Base-by-base conservation (phyloP, 1,140 invertebrate genomes). In the Apis florea region DNA sequence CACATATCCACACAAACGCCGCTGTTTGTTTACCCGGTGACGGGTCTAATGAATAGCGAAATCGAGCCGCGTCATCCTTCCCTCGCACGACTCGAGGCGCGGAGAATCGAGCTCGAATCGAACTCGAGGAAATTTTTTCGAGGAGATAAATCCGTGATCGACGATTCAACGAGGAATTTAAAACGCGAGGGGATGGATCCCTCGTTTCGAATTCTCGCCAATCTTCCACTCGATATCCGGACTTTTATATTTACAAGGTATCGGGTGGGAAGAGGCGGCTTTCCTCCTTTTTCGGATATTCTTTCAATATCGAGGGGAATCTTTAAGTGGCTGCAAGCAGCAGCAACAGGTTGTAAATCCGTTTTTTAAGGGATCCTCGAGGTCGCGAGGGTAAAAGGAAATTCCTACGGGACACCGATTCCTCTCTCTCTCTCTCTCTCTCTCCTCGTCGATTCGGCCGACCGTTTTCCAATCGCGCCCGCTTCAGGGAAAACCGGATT, bases 331-430 rank as follows among this genome's bases (percentile, higher is more conserved):
- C 80, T n/a, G n/a, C n/a, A n/a, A n/a, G n/a, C 74, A 79, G 79
- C 88, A 92, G 93, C 93, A 94, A 93, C 93, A 94, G 93, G 93
- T 94, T 94, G 93, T 93, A 93, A 94, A 93, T 94, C 93, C 92
- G 92, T 93, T 94, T 93, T 93, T 93, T 92, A 92, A 92, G 91
- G 90, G 90, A 92, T 92, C 89, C 31, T 40, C 91, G 90, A 90
- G 92, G 90, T 92, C 90, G 89, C 86, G 88, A 91, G 91, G 92
- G 91, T 90, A 87, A 91, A n/a, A 91, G 91, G 81, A 88, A 92
- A 91, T 89, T 93, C 92, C 92, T 93, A 90, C 89, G 92, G 92
- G 92, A 92, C 84, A n/a, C n/a, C n/a, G 89, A 76, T 61, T 87
- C 83, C 82, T 89, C 67, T 71, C 77, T 84, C 64, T 31, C 86